Evolutionary conservation across 2,888 invertebrate species (phyloP), one percentile per base, ranked within the genome.

Genomic region (Oegoconia quadripuncta): DNA sequence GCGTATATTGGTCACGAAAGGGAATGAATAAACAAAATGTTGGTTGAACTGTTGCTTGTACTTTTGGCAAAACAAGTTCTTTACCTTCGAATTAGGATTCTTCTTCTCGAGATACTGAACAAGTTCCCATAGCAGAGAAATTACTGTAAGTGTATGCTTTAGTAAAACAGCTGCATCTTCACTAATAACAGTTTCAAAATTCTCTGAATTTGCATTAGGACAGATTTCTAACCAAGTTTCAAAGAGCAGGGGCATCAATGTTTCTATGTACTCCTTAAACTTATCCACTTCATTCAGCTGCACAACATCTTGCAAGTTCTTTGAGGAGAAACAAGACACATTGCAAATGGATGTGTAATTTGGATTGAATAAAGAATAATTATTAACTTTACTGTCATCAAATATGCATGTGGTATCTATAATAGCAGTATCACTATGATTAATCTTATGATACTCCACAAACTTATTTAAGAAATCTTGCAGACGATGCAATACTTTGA

Each of bases 221-320:
- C 90, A 87, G 9, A 92, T 93, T 86, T 97, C 97, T 15, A 95
- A 71, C 95, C 96, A 97, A 34, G 93, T 93, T 68, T 96, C 95
- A 65, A 93, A 89, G 38, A 97, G 83, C 15, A 97, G 77, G 1
- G 96, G 95, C 76, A 96, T 88, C 30, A 96, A 77, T 22, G 90
- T 90, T 42, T 90, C 83, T 18, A 92, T 84, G 65, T 94, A 93
- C 34, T 88, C 88, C 38, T 88, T 82, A 41, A 94, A 88, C 46
- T 79, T 82, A 26, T 80, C 80, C 2, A 77, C 77, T 50, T 86
- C 80, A 63, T 89, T 79, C 12, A 83, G 57, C 37, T 61, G 61
- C 15, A 52, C 48, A 6, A 52, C 48, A 30, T 76, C 75, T 42
- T 77, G 70, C 12, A 64, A 53, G 43, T 72, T 75, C 52, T 80